These are phyloP conservation scores for Elymnias hypermnestra DNA, from an alignment of 1,140 invertebrate species.

Conservation along the genomic window DNA sequence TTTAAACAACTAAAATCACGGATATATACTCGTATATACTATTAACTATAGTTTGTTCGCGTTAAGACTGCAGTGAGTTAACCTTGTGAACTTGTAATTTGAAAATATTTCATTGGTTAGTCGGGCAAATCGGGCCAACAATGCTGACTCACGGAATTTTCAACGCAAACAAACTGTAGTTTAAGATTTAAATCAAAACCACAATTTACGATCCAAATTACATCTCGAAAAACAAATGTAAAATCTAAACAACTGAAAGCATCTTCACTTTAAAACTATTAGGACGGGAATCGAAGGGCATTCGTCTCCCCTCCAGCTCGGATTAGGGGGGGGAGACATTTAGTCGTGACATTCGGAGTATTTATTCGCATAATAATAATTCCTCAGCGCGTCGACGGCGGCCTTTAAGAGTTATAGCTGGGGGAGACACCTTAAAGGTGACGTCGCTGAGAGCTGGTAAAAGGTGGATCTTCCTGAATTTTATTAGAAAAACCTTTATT, in stretches of 20 bases:
- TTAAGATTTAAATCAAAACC: too few species aligned
- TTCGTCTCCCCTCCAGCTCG: conserved; percentile 35
- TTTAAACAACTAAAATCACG: too few species aligned
- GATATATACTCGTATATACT: too few species aligned
- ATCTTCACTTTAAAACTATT: conserved; percentile 41
- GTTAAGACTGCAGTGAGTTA: too few species aligned
- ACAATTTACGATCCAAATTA: too few species aligned
- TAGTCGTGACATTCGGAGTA: conserved; percentile 77
- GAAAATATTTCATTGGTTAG: too few species aligned
- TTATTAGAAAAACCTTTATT: neutral
- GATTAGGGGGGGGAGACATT: conserved; percentile 67
- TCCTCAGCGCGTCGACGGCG: conserved; percentile 71
- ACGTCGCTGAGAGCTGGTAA: conserved; percentile 17
- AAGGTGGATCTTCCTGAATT: conserved; percentile 2
- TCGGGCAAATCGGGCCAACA: too few species aligned
- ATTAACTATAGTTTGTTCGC: too few species aligned
- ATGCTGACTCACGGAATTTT: too few species aligned
- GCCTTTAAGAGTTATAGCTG: conserved; percentile 72
- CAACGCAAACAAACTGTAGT: too few species aligned
- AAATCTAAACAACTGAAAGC: neutral
- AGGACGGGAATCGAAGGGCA: conserved; percentile 44
- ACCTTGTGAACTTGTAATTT: too few species aligned
- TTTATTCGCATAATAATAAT: conserved; percentile 80
- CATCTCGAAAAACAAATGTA: too few species aligned
- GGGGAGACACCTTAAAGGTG: conserved; percentile 64